phyloP scores from a whole-genome alignment of 2,888 invertebrate species.

The Anarsia innoxiella region DNA sequence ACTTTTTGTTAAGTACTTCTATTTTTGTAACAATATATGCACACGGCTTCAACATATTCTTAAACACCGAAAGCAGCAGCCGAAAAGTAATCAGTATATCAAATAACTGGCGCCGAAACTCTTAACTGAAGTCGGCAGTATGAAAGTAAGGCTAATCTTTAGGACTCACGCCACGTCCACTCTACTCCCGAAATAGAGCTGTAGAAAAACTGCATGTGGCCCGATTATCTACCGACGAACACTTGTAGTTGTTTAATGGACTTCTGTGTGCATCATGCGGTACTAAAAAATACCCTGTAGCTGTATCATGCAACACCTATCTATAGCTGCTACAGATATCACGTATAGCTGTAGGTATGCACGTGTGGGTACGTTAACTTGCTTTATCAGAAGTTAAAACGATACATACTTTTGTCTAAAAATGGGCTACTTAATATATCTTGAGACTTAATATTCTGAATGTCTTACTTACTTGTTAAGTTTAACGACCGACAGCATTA shows the following conservation, averaged over 20 bases:
- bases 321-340: no score
- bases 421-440: no score
- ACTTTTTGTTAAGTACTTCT: no score
- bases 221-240: constrained; percentile 34
- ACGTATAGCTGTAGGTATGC: no score
- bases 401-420: no score
- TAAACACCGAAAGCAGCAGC: neutral
- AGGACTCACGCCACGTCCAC: constrained; percentile 36
- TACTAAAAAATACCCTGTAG: no score
- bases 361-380: no score
- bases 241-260: constrained; percentile 29
- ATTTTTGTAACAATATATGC: no score
- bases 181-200: constrained; percentile 46
- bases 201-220: constrained; percentile 58
- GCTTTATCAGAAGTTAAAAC: no score
- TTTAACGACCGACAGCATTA: constrained; percentile 21
- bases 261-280: constrained; percentile 3
- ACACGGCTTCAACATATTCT: no score
- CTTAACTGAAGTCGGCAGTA: constrained; percentile 27
- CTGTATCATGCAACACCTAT: no score
- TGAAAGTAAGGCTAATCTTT: constrained; percentile 34
- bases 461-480: neutral
- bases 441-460: neutral
- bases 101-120: constrained; percentile 45
- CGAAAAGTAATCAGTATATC: constrained; percentile 20